Evolutionary conservation across 1,140 invertebrate species (phyloP).

Genomic region (Schlechtendalia chinensis): DNA sequence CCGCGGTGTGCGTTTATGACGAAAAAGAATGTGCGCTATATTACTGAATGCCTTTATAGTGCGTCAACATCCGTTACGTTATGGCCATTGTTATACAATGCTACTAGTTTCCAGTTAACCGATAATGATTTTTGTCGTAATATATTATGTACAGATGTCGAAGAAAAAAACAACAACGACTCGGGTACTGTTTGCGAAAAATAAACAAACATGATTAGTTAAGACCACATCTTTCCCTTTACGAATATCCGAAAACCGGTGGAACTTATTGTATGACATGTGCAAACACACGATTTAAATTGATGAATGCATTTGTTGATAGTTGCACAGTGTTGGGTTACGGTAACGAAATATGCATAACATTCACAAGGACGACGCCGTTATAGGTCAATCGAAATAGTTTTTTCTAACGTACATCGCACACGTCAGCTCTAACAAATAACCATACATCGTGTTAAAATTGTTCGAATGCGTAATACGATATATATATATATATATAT

Average conservation of each 20-base stretch:
- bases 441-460: neutral
- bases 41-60: constrained; percentile 31
- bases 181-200: neutral
- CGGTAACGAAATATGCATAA: neutral
- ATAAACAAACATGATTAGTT: neutral
- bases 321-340: neutral
- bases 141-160: neutral
- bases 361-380: neutral
- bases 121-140: constrained; percentile 38
- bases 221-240: neutral
- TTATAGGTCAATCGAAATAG: constrained; percentile 11
- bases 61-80: constrained; percentile 38
- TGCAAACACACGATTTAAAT: neutral
- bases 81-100: constrained; percentile 27
- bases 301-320: constrained; percentile 6
- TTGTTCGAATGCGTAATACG: neutral
- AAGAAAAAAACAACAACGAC: too few relatives aligned
- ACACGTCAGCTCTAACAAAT: neutral
- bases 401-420: neutral
- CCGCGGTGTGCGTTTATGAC: constrained; percentile 8
- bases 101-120: constrained; percentile 30
- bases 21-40: constrained; percentile 34
- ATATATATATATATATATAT: too few relatives aligned
- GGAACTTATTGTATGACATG: neutral
- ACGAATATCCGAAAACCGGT: neutral